These are phyloP conservation scores for Coryphaenoides rupestris DNA, from an alignment of 2,113 vertebrate species.

Conservation along the genomic window DNA sequence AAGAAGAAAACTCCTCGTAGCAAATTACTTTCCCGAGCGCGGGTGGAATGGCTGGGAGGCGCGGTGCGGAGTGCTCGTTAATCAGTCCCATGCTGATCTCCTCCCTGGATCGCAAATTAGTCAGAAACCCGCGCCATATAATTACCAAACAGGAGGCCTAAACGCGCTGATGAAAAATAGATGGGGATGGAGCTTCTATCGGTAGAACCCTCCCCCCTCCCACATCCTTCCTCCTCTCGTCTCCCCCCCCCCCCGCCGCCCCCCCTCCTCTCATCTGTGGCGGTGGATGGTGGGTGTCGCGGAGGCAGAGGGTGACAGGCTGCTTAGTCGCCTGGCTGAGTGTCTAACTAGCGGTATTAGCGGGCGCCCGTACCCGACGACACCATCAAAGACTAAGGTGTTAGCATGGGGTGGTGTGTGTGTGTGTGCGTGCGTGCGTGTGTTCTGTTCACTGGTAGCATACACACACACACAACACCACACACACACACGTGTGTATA, in stretches of 20 bases:
- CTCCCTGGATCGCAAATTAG: constrained; percentile 54
- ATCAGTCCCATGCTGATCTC: constrained; percentile 61
- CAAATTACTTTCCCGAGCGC: constrained; percentile 61
- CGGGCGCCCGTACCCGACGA: constrained; percentile 81
- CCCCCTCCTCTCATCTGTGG: constrained; percentile 22
- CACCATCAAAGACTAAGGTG: constrained; percentile 81
- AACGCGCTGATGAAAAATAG: constrained; percentile 57
- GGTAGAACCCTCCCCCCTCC: constrained; percentile 3
- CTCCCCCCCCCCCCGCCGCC: constrained; percentile 47
- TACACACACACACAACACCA: too few relatives aligned
- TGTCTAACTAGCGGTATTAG: constrained; percentile 89
- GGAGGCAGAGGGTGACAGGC: constrained; percentile 61
- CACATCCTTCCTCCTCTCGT: not conserved
- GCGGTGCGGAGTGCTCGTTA: constrained; percentile 47
- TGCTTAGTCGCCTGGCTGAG: constrained; percentile 70
- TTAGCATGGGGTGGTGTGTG: too few relatives aligned
- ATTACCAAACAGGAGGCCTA: constrained; percentile 54
- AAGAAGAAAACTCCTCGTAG: constrained; percentile 55
- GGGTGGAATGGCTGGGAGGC: constrained; percentile 56
- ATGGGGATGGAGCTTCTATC: constrained; percentile 25
- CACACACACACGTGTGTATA: too few relatives aligned
- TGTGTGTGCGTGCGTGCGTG: too few relatives aligned
- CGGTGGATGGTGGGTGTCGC: constrained; percentile 21
- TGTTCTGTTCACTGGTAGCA: too few relatives aligned
- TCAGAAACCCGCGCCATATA: constrained; percentile 56